Base-by-base conservation (phyloP, 2,113 vertebrate genomes). In the Ophthalmolycus amberensis region DNA sequence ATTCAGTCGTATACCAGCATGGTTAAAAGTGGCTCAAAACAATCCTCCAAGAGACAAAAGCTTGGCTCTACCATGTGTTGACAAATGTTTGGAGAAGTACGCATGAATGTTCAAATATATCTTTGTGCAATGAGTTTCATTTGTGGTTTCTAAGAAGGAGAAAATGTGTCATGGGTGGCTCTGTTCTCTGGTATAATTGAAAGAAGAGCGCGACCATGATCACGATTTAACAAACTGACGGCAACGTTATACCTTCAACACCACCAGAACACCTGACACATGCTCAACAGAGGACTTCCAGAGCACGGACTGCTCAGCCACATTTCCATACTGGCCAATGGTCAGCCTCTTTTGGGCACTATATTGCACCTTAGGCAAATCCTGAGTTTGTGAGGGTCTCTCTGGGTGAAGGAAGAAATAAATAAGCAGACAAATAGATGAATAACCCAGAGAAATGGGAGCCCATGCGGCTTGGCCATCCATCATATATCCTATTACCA, bases 401-500 rank as follows among this genome's bases (percentile, higher is more conserved):
- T 88, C 79, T 91, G 89, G 89, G 86, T 91, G 92, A 93, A 83
- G 87, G 88, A 94, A 94, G 93, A 92, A 91, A 94, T 93, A 94
- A 92, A 95, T 93, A 94, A 87, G 91, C 85, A 93, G 90, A 95
- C 94, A 94, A 94, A 95, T 91, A 94, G 90, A 93, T 94, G 92
- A 93, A 93, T 92, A 91, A 91, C 93, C 85, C 88, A 92, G 89
- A 92, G 81, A 89, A 90, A 94, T 89, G 79, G 88, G 82, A 85
- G 88, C 86, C 83, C 50, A 72, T 75, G 83, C 32, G 70, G 76
- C 75, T 82, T 86, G 92, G 92, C 89, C 89, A 95, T 96, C 94
- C 93, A 96, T 96, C 94, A 95, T 91, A 85, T 74, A 90, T 94
- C 93, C 93, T 91, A 94, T 95, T 94, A 95, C 92, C 85, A 90